Evolutionary conservation across 2,797 vertebrate genomes (phyloP).

Genomic region (Tolypeutes matacus): DNA sequence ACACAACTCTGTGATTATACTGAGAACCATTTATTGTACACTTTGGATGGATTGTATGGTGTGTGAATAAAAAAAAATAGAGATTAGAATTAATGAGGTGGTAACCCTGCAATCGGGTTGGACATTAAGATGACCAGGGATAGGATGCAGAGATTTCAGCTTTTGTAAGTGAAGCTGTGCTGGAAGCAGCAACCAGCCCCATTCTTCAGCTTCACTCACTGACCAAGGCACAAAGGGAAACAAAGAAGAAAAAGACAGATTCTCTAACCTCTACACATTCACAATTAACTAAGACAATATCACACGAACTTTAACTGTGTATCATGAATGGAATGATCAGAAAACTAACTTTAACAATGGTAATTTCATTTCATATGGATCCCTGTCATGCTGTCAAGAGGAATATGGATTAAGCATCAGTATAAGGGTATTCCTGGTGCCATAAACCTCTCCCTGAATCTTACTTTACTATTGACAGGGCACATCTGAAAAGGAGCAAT

Average conservation of each 20-base stretch:
- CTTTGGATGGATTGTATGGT: too few species aligned
- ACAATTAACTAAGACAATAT: background rate
- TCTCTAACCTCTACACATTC: background rate
- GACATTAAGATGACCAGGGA: too few species aligned
- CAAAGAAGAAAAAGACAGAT: background rate
- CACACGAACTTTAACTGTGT: background rate
- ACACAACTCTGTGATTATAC: too few species aligned
- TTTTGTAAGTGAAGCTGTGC: too few species aligned
- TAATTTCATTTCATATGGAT: slow-evolving; percentile 67
- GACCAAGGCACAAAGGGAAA: background rate
- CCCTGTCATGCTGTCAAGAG: slow-evolving; percentile 80
- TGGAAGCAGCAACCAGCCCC: too few species aligned
- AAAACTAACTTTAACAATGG: background rate
- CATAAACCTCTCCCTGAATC: slow-evolving; percentile 75
- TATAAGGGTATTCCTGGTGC: slow-evolving; percentile 82
- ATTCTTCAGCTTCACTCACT: too few species aligned
- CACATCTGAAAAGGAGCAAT: slow-evolving; percentile 86
- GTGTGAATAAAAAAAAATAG: too few species aligned
- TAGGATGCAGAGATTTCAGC: too few species aligned
- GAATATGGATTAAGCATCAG: slow-evolving; percentile 83
- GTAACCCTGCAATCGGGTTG: too few species aligned
- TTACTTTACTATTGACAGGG: slow-evolving; percentile 84
- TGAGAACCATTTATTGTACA: too few species aligned
- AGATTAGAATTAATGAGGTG: too few species aligned
- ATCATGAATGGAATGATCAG: background rate